phyloP scores from a whole-genome alignment of 2,797 vertebrate genomes.

The Myiotriccus ornatus region DNA sequence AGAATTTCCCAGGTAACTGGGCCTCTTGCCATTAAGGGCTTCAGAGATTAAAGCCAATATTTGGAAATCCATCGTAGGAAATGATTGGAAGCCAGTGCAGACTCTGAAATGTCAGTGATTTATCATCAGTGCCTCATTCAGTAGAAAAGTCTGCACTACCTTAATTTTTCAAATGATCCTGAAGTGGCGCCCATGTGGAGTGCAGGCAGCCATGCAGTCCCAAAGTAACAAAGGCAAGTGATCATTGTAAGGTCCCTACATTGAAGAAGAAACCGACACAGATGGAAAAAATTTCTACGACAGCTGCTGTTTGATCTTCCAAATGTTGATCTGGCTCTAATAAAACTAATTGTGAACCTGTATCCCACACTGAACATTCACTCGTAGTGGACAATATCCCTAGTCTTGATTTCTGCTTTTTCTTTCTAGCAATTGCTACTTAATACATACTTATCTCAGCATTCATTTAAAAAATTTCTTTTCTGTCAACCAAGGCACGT shows the following conservation, averaged over 20 bases:
- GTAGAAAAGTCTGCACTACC: slow-evolving; percentile 38
- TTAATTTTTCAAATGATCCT: slow-evolving; percentile 54
- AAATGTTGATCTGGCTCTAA: slow-evolving; percentile 69
- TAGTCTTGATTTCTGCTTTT: neutral
- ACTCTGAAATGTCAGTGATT: neutral
- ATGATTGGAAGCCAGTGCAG: neutral
- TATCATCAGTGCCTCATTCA: neutral
- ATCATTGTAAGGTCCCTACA: slow-evolving; percentile 58
- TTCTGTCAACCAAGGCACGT: neutral
- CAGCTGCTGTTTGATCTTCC: slow-evolving; percentile 70
- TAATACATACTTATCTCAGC: neutral
- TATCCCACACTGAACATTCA: slow-evolving; percentile 25
- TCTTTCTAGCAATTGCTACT: neutral
- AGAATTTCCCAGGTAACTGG: neutral
- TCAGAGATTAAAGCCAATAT: neutral
- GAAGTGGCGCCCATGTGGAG: slow-evolving; percentile 50
- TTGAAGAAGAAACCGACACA: slow-evolving; percentile 58
- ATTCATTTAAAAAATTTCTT: neutral
- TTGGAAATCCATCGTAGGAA: neutral
- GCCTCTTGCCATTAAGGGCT: neutral
- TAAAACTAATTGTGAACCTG: slow-evolving; percentile 69
- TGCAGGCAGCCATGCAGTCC: slow-evolving; percentile 42
- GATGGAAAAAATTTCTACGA: slow-evolving; percentile 62
- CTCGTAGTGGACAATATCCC: neutral
- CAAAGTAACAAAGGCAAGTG: slow-evolving; percentile 52